Evolutionary conservation across 2,888 invertebrate species (phyloP).

Genomic region (Nomada ferruginata): DNA sequence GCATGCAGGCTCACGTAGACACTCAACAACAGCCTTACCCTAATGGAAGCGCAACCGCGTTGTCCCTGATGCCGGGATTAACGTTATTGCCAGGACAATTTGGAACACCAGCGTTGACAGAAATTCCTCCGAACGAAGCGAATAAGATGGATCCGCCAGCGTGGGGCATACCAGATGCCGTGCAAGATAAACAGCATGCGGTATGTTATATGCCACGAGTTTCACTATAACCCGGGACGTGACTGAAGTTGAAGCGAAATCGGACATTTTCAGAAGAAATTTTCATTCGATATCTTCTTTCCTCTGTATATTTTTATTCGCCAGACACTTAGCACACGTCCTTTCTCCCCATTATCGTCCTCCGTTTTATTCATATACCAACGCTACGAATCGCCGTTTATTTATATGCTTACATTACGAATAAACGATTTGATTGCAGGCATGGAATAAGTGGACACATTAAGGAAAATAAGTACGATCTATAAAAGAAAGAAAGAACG

Average conservation of each 20-base stretch:
- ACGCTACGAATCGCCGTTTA: neutral
- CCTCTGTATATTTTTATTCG: neutral
- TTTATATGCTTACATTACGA: neutral
- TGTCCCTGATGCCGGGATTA: conserved; percentile 80
- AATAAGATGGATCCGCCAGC: conserved; percentile 79
- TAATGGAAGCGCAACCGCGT: conserved; percentile 79
- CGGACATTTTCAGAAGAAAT: no score
- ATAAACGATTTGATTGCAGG: conserved; percentile 81
- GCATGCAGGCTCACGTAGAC: conserved; percentile 79
- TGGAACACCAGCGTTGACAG: conserved; percentile 76
- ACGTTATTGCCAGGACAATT: conserved; percentile 79
- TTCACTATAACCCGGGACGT: neutral
- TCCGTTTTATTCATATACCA: no score
- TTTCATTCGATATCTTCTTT: neutral
- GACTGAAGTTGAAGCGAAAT: neutral
- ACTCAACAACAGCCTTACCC: conserved; percentile 81
- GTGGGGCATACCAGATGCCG: conserved; percentile 81
- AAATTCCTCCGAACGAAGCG: conserved; percentile 79
- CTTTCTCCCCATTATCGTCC: neutral
- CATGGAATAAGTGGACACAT: conserved; percentile 86
- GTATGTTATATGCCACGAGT: conserved; percentile 67
- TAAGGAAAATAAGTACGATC: conserved; percentile 62
- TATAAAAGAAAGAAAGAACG: neutral
- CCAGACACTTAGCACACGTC: neutral
- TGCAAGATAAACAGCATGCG: conserved; percentile 82